Conservation (phyloP, 2,888 invertebrate genomes). For the Tupiocoris notatus region DNA sequence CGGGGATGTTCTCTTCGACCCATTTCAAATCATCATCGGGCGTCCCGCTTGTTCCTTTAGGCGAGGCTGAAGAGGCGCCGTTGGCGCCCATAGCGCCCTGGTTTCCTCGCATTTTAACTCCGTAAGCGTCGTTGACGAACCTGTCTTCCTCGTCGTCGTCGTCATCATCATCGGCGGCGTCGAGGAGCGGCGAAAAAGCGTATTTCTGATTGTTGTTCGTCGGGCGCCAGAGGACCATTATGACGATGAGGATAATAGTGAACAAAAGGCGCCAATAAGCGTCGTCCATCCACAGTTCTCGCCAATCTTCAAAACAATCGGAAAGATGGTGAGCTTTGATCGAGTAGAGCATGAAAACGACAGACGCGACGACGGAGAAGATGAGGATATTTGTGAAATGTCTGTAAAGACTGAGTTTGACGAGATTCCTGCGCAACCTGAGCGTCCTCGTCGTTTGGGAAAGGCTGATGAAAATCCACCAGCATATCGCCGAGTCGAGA, state of each 20-base stretch:
- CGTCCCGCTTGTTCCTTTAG: conserved; percentile 55
- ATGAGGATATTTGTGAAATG: conserved; percentile 94
- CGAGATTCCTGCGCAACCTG: conserved; percentile 82
- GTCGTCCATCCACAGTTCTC: conserved; percentile 89
- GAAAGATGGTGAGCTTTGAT: conserved; percentile 76
- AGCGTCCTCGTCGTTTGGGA: conserved; percentile 88
- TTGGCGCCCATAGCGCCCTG: conserved; percentile 45
- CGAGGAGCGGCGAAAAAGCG: conserved; percentile 89
- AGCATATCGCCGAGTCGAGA: conserved; percentile 82
- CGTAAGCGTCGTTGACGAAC: conserved; percentile 82
- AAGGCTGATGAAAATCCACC: conserved; percentile 89
- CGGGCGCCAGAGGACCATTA: conserved; percentile 94
- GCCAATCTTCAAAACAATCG: conserved; percentile 84
- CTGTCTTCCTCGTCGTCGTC: conserved; percentile 77
- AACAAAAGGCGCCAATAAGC: conserved; percentile 95
- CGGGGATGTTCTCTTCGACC: conserved; percentile 92
- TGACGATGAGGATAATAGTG: conserved; percentile 79
- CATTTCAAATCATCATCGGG: conserved; percentile 77
- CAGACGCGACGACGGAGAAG: conserved; percentile 85
- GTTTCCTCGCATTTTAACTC: conserved; percentile 67
- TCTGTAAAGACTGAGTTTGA: conserved; percentile 83
- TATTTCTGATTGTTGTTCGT: conserved; percentile 93
- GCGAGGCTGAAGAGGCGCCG: conserved; percentile 55
- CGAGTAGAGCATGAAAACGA: conserved; percentile 91
- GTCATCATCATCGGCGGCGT: conserved; percentile 75